Conservation (phyloP, 2,888 invertebrate genomes). For the Amiota minor region DNA sequence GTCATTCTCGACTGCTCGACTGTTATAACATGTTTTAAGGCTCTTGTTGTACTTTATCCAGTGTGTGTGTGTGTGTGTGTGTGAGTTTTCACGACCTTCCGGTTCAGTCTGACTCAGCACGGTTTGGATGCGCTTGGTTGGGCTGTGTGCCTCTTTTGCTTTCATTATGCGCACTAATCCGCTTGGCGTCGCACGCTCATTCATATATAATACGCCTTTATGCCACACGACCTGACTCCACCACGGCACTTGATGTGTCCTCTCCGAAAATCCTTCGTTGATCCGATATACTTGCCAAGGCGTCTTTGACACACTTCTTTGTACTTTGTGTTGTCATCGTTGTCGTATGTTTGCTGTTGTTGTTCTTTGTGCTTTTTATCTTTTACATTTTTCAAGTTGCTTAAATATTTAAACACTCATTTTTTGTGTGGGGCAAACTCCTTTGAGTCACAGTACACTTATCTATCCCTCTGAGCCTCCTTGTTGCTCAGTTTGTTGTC, state of each 20-base stretch:
- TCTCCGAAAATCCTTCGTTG: neutral
- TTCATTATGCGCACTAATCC: conserved; percentile 62
- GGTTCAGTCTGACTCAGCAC: conserved; percentile 33
- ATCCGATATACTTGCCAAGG: conserved; percentile 3
- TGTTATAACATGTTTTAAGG: neutral
- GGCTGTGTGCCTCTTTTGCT: conserved; percentile 59
- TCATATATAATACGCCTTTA: conserved; percentile 37
- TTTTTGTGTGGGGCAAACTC: neutral
- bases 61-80: conserved; percentile 19
- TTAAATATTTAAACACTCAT: conserved; percentile 61
- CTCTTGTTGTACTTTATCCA: neutral
- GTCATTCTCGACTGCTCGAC: conserved; percentile 47
- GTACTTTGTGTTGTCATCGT: conserved; percentile 33
- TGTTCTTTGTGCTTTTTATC: conserved; percentile 45
- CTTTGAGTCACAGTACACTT: no score
- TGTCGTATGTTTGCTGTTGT: conserved; percentile 43
- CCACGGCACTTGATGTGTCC: neutral
- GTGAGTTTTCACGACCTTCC: conserved; percentile 18
- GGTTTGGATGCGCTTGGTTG: conserved; percentile 50
- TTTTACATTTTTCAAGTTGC: conserved; percentile 59
- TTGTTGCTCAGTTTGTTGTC: no score
- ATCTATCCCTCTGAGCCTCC: no score
- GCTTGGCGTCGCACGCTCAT: conserved; percentile 51
- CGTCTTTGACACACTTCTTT: conserved; percentile 3
- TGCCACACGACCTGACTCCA: neutral